A percentile compares a stretch with the other conserved stretches of the same genome.
Evolutionary conservation across 2,888 invertebrate species (phyloP).

Genomic region (Argyresthia goedartella): DNA sequence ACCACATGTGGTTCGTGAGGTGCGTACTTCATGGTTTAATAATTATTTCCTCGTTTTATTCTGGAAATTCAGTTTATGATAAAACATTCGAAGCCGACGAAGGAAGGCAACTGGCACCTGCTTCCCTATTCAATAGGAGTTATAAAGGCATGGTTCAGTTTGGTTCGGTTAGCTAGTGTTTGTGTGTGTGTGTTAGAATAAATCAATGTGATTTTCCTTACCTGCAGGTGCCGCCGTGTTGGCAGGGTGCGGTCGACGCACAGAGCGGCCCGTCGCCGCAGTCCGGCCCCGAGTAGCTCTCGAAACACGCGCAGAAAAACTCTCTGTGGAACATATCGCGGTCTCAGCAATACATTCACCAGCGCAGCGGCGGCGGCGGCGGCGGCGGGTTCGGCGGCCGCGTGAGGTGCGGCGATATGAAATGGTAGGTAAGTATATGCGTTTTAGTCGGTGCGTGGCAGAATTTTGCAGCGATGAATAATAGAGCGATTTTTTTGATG

Average conservation of each 20-base stretch:
- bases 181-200: too few relatives aligned
- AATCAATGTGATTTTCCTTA: conserved; percentile 57
- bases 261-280: conserved; percentile 88
- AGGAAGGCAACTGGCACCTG: too few relatives aligned
- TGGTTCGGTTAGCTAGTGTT: too few relatives aligned
- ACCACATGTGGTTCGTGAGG: too few relatives aligned
- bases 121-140: too few relatives aligned
- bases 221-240: conserved; percentile 89
- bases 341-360: conserved; percentile 17
- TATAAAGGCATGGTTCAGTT: too few relatives aligned
- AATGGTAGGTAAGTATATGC: conserved; percentile 10
- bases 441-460: conserved; percentile 16
- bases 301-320: conserved; percentile 85
- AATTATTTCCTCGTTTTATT: too few relatives aligned
- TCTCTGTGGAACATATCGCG: conserved; percentile 58
- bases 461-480: conserved; percentile 21
- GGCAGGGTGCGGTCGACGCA: conserved; percentile 70
- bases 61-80: too few relatives aligned
- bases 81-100: too few relatives aligned
- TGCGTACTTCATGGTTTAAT: too few relatives aligned
- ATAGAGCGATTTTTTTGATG: conserved; percentile 9
- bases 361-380: too few relatives aligned
- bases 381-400: too few relatives aligned
- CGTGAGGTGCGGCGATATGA: conserved; percentile 13
- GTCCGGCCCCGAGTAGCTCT: conserved; percentile 81